These are phyloP conservation scores for Heliconius aoede DNA, from an alignment of 2,888 invertebrate species.

Conservation along the genomic window DNA sequence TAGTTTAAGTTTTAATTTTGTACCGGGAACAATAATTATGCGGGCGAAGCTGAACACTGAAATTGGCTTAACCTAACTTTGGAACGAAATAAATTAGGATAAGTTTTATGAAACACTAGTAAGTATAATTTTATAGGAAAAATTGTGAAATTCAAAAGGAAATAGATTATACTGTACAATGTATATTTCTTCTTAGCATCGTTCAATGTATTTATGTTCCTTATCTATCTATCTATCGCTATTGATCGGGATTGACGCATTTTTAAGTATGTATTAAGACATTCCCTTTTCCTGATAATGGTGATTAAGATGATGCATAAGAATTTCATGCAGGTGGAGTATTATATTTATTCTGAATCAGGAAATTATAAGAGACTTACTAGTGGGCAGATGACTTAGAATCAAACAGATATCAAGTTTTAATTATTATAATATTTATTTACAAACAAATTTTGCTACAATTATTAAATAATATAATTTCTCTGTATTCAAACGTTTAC, in stretches of 20 bases:
- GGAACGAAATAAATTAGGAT: constrained; percentile 24
- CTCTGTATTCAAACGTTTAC: background rate
- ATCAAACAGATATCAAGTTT: background rate
- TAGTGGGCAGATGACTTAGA: no score
- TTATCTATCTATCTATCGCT: no score
- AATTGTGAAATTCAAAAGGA: background rate
- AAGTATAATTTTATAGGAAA: background rate
- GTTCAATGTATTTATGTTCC: no score
- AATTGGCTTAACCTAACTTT: constrained; percentile 30
- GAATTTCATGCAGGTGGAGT: no score
- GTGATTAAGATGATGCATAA: no score
- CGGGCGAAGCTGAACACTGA: constrained; percentile 20
- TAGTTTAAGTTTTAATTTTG: constrained; percentile 15
- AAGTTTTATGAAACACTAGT: constrained; percentile 22
- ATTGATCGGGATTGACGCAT: no score
- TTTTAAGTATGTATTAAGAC: no score
- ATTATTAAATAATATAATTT: background rate
- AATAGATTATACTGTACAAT: background rate
- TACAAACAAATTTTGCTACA: background rate
- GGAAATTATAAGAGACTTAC: no score
- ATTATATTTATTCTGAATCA: no score
- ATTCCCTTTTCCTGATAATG: no score
- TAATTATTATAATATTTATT: background rate
- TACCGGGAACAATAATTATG: constrained; percentile 22
- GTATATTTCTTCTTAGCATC: no score